phyloP scores from a whole-genome alignment of 1,140 invertebrate genomes.

The Scaptomyza hsui region DNA sequence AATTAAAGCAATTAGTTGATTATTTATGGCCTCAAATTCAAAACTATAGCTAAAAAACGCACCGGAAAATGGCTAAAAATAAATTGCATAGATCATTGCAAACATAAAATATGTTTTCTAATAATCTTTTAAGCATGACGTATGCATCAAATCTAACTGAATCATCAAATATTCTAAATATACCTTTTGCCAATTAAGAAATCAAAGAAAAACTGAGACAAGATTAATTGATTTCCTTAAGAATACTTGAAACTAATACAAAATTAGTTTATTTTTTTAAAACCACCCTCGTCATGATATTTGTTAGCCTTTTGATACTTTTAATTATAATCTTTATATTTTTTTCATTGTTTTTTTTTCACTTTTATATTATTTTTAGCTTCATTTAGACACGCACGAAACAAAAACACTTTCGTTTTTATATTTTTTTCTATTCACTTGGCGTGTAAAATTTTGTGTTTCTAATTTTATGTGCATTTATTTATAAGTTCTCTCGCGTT shows the following conservation, averaged over 20 bases:
- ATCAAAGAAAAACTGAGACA: background rate
- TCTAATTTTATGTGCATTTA: slow-evolving; percentile 79
- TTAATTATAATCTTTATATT: slow-evolving; percentile 25
- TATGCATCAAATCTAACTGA: slow-evolving; percentile 16
- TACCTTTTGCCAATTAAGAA: background rate
- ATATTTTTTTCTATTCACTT: slow-evolving; percentile 40
- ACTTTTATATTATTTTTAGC: slow-evolving; percentile 62
- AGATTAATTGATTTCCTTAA: background rate
- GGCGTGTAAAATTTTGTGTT: slow-evolving; percentile 57
- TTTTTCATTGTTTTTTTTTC: slow-evolving; percentile 33
- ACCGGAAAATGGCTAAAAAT: slow-evolving; percentile 16
- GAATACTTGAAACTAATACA: background rate
- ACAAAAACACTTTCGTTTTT: slow-evolving; percentile 56
- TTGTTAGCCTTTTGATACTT: slow-evolving; percentile 14
- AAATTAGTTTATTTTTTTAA: background rate
- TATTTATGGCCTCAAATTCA: slow-evolving; percentile 3
- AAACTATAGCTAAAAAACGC: slow-evolving; percentile 9
- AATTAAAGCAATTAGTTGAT: background rate
- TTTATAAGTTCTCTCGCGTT: slow-evolving; percentile 57
- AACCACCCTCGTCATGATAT: slow-evolving; percentile 33
- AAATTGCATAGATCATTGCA: slow-evolving; percentile 9
- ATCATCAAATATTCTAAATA: slow-evolving; percentile 14
- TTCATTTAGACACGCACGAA: slow-evolving; percentile 50
- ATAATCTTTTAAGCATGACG: slow-evolving; percentile 25
- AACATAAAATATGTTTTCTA: slow-evolving; percentile 11